A percentile compares a stretch with the other conserved stretches of the same genome.
phyloP scores from a whole-genome alignment of 1,140 invertebrate species.

The Aleiodes sp. region DNA sequence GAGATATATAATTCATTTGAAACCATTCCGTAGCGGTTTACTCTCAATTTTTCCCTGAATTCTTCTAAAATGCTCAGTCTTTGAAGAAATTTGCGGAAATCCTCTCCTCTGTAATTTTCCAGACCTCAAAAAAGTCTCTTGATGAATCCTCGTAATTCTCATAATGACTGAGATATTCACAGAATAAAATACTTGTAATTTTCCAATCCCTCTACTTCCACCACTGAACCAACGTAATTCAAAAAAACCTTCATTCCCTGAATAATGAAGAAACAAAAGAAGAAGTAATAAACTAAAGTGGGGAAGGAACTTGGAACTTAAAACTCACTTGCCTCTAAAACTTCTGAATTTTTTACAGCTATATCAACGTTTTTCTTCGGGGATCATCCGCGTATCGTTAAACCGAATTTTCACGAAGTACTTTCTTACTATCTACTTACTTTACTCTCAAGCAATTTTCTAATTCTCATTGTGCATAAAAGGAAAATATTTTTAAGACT shows the following conservation, averaged over 20 bases:
- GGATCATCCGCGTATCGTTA: not conserved
- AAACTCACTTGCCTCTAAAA: constrained; percentile 6
- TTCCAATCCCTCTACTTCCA: not conserved
- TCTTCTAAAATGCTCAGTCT: too few species aligned
- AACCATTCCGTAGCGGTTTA: too few species aligned
- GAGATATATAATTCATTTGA: too few species aligned
- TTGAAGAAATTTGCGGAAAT: too few species aligned
- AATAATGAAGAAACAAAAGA: not conserved
- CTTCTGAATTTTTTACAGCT: constrained; percentile 27
- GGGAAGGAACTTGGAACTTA: not conserved
- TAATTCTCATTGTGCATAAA: not conserved
- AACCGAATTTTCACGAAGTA: constrained; percentile 11
- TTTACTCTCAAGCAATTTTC: not conserved
- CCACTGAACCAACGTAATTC: not conserved
- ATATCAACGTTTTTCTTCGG: constrained; percentile 22
- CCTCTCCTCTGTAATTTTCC: too few species aligned
- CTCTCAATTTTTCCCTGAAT: too few species aligned
- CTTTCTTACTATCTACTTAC: not conserved
- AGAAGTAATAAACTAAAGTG: not conserved
- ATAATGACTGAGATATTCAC: too few species aligned
- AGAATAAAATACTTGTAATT: not conserved
- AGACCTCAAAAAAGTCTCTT: too few species aligned
- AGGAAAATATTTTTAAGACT: not conserved
- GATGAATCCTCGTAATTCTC: too few species aligned
- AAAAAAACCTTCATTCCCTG: not conserved